Conservation (phyloP, 2,113 vertebrate species). For the Eulemur macaco region DNA sequence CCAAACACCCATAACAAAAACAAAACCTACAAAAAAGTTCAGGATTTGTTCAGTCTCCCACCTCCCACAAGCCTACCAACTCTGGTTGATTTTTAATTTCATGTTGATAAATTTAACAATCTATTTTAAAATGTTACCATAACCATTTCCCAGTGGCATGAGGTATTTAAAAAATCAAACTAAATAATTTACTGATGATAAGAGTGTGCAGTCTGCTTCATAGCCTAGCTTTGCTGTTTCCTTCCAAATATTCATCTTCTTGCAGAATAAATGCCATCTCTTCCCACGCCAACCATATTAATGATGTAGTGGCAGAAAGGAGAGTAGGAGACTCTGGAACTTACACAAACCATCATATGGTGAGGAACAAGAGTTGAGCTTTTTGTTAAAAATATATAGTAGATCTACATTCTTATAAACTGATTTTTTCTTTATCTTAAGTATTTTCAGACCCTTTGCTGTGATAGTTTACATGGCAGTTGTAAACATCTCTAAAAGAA, state of each 20-base stretch:
- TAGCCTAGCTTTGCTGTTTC: slow-evolving; percentile 26
- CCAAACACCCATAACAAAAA: not conserved
- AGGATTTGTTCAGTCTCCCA: not conserved
- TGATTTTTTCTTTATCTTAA: not conserved
- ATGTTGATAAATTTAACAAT: not conserved
- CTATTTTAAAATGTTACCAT: slow-evolving; percentile 29
- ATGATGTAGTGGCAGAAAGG: not conserved
- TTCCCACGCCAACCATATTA: not conserved
- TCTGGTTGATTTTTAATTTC: slow-evolving; percentile 14
- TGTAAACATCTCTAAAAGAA: slow-evolving; percentile 25
- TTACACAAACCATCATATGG: not conserved
- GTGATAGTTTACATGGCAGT: not conserved
- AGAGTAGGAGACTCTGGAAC: not conserved
- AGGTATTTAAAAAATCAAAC: slow-evolving; percentile 34
- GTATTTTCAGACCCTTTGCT: slow-evolving; percentile 40
- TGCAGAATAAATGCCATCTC: slow-evolving; percentile 12
- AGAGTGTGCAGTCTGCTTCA: not conserved
- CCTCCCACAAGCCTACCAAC: not conserved
- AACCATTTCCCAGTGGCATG: not conserved
- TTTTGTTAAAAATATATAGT: not conserved
- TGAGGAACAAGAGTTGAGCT: not conserved
- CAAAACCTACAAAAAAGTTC: not conserved
- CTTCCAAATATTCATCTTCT: slow-evolving; percentile 33
- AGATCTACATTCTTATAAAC: not conserved
- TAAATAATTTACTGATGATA: slow-evolving; percentile 40